A percentile compares a stretch with the other conserved stretches of the same genome.
phyloP scores from a whole-genome alignment of 2,797 vertebrate genomes.

The Anguilla anguilla region DNA sequence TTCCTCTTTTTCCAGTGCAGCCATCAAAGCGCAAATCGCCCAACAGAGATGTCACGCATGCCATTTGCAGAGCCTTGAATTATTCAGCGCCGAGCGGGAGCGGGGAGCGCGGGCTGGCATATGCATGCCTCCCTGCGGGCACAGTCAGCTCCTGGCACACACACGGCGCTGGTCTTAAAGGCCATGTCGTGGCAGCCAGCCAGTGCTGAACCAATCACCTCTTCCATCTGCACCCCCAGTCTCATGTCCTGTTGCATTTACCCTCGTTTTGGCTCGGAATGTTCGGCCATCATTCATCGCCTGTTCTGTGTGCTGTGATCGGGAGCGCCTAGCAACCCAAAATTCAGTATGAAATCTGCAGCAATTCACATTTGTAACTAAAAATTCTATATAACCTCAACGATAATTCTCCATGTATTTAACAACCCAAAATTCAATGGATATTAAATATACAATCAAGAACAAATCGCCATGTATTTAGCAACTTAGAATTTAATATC shows the following conservation, averaged over 20 bases:
- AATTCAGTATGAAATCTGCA: background rate
- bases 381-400: background rate
- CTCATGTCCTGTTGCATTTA: background rate
- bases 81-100: conserved; percentile 32
- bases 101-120: conserved; percentile 23
- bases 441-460: background rate
- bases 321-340: background rate
- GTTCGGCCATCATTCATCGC: background rate
- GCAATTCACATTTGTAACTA: background rate
- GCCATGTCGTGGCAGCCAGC: conserved; percentile 21
- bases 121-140: conserved; percentile 14
- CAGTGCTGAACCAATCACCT: background rate
- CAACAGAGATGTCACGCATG: conserved; percentile 10
- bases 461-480: background rate
- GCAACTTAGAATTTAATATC: background rate
- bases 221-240: conserved; percentile 14
- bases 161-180: conserved; percentile 16
- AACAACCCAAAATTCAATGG: background rate
- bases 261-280: background rate
- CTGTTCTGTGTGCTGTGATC: background rate
- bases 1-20: background rate
- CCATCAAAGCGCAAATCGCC: conserved; percentile 19
- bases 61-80: conserved; percentile 28
- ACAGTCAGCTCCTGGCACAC: conserved; percentile 1
- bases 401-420: background rate